These are phyloP conservation scores for Cosmorhoe ocellata DNA, from an alignment of 2,888 invertebrate species.

Conservation along the genomic window DNA sequence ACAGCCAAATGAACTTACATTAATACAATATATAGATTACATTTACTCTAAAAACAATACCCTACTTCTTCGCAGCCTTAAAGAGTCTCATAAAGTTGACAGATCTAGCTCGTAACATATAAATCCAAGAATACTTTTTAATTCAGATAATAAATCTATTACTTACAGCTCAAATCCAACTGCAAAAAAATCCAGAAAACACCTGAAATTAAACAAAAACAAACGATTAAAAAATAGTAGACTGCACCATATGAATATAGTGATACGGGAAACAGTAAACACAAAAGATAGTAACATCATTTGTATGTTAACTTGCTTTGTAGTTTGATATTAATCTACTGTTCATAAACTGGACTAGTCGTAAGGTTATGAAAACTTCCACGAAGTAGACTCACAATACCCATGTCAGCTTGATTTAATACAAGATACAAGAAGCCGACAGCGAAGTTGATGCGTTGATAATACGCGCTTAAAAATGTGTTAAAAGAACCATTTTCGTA, in stretches of 20 bases:
- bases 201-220: constrained; percentile 14
- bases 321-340: constrained; percentile 2
- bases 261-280: no score
- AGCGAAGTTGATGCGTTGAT: constrained; percentile 25
- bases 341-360: constrained; percentile 7
- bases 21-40: no score
- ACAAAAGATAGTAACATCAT: background rate
- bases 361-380: constrained; percentile 23
- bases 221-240: background rate
- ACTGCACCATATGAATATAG: no score
- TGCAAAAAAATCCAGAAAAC: background rate
- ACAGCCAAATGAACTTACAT: no score
- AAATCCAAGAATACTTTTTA: no score
- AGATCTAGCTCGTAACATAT: no score
- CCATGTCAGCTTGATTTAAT: constrained; percentile 20
- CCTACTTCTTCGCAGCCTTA: no score
- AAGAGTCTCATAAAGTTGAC: no score
- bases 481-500: constrained; percentile 36
- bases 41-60: no score
- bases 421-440: constrained; percentile 18
- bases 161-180: constrained; percentile 21
- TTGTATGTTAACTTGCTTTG: background rate
- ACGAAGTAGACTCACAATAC: constrained; percentile 14
- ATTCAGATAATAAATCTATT: no score
- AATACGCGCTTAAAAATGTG: constrained; percentile 32